Conservation (phyloP, 64 coral and sea anemone genomes). For the Montipora capricornis region DNA sequence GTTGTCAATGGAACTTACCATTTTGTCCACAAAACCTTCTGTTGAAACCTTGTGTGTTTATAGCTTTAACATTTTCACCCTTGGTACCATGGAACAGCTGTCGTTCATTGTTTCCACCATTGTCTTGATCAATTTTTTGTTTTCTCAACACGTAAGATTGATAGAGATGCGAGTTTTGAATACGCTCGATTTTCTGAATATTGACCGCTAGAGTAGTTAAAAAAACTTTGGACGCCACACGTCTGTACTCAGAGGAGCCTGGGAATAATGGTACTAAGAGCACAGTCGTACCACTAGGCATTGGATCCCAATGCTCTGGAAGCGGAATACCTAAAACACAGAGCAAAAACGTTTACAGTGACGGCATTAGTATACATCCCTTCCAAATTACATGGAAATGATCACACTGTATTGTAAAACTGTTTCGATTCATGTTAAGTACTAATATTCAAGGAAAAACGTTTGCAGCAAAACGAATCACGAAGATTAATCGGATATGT, state of each 20-base stretch:
- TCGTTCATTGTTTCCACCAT: conserved; percentile 16
- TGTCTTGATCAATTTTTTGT: conserved; percentile 11
- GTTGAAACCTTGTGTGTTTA: conserved; percentile 43
- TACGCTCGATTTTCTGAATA: neutral
- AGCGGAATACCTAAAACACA: neutral
- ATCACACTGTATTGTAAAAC: too few species aligned
- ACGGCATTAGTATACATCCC: too few species aligned
- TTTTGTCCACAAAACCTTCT: conserved; percentile 11
- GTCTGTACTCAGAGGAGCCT: neutral
- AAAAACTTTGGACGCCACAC: neutral
- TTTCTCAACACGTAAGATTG: neutral
- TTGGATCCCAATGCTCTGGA: neutral
- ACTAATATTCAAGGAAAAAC: too few species aligned
- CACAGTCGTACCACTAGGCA: neutral
- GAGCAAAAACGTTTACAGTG: neutral
- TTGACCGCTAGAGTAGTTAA: neutral
- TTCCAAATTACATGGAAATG: too few species aligned
- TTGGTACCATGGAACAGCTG: conserved; percentile 29
- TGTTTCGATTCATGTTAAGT: too few species aligned
- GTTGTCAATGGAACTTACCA: neutral
- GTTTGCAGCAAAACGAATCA: too few species aligned
- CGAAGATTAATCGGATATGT: too few species aligned
- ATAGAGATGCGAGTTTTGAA: neutral
- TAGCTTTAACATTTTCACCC: neutral
- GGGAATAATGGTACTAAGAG: neutral